Evolutionary conservation across 2,888 invertebrate species (phyloP).

Genomic region (Lypha dubia): DNA sequence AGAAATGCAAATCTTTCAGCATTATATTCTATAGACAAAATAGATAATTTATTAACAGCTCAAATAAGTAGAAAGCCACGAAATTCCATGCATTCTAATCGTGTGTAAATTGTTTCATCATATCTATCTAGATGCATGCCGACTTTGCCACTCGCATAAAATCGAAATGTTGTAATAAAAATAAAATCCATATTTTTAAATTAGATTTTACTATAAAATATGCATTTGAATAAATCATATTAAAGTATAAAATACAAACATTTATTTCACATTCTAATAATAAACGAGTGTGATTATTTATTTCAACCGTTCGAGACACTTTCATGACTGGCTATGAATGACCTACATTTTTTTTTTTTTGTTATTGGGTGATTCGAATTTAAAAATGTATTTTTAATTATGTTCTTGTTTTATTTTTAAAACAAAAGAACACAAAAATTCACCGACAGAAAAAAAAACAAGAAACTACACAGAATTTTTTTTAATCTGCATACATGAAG

Average conservation of each 20-base stretch:
- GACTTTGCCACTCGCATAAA: no score
- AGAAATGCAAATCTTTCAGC: no score
- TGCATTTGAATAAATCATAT: neutral
- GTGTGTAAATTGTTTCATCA: no score
- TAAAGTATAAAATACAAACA: neutral
- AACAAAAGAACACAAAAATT: slow-evolving; percentile 41
- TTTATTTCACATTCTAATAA: neutral
- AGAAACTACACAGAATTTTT: neutral
- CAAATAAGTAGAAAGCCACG: neutral
- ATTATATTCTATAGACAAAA: no score
- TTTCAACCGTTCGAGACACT: slow-evolving; percentile 14
- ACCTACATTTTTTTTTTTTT: slow-evolving; percentile 55
- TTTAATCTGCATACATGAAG: neutral
- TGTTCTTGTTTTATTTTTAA: slow-evolving; percentile 32
- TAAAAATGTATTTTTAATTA: slow-evolving; percentile 6
- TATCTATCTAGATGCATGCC: no score
- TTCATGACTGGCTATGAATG: slow-evolving; percentile 35
- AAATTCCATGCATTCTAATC: neutral
- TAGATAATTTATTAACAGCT: neutral
- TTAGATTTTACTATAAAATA: neutral
- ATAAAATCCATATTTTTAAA: neutral
- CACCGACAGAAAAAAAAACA: neutral
- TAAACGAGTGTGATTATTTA: slow-evolving; percentile 16
- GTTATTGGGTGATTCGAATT: no score
- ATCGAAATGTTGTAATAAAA: no score